Evolutionary conservation across 64 coral and sea anemone genomes (phyloP), one percentile per base, ranked within the genome.

Genomic region (Stichodactyla helianthus): DNA sequence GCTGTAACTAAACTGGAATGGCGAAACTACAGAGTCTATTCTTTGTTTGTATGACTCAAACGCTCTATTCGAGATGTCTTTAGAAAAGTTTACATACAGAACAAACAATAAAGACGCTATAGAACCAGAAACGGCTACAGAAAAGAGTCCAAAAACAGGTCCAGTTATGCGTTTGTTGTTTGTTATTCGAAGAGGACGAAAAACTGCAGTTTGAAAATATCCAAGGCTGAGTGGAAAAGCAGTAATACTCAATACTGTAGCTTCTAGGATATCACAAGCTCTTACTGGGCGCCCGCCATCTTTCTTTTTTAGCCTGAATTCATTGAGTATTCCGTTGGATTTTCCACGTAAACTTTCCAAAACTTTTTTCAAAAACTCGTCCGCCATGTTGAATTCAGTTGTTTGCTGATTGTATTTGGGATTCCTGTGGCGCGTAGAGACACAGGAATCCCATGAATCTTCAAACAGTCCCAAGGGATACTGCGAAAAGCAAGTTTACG

Each of bases 191-290:
- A 95, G 57, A 18, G 94, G 94, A 74, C 94, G 91, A 79, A 93
- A 95, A 16, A 95, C 51, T 25, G 87, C 77, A 27, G 50, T 90
- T 84, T 95, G 94, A 51, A 95, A 60, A 64, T 52, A 17, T 51
- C 87, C 94, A 12, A 95, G 11, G 64, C 64, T 92, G 51, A 95
- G 54, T 11, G 90, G 94, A 88, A 93, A 95, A 31, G 79, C 84
- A 3, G 87, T 85, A 57, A 58, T 68, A 50, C 91, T 71, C 23
- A 92, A 77, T 0, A 25, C 67, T 52, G 77, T 81, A 35, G 94
- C 84, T 55, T 86, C 84, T 53, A 15, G 50, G 53, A 89, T 60
- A 63, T 95, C 88, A 55, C 74, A 35, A 19, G 44, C 1, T 64
- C 85, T 23, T 5, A 95, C 57, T 52, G 54, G 54, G 6, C 59